These are phyloP conservation scores for Hecatera dysodea DNA, from an alignment of 2,888 invertebrate species.

Conservation along the genomic window DNA sequence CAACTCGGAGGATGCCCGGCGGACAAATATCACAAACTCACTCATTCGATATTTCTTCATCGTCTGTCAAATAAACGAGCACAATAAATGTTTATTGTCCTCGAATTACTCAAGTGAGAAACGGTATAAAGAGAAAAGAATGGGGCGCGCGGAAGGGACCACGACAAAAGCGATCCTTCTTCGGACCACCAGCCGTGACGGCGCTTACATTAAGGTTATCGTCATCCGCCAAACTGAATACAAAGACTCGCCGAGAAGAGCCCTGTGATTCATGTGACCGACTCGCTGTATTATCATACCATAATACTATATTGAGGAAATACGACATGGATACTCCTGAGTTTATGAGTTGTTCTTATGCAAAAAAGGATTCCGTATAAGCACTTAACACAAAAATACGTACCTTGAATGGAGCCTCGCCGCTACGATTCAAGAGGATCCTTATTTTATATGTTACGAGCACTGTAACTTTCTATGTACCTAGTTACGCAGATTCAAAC, in stretches of 20 bases:
- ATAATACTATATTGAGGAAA: slow-evolving; percentile 82
- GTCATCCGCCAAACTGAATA: slow-evolving; percentile 89
- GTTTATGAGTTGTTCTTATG: slow-evolving; percentile 69
- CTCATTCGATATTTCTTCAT: slow-evolving; percentile 88
- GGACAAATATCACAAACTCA: slow-evolving; percentile 82
- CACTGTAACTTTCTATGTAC: slow-evolving; percentile 17
- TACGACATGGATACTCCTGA: slow-evolving; percentile 72
- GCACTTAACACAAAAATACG: slow-evolving; percentile 58
- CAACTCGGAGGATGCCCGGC: slow-evolving; percentile 72
- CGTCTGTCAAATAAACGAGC: slow-evolving; percentile 89
- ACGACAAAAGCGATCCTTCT: slow-evolving; percentile 90
- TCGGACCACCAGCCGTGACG: slow-evolving; percentile 89
- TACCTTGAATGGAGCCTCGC: slow-evolving; percentile 31
- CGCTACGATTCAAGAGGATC: slow-evolving; percentile 35
- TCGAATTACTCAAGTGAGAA: slow-evolving; percentile 90
- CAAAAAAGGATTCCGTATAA: slow-evolving; percentile 67
- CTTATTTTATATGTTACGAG: slow-evolving; percentile 51
- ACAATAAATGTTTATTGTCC: slow-evolving; percentile 90
- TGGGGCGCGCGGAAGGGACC: slow-evolving; percentile 87
- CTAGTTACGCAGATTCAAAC: slow-evolving; percentile 35
- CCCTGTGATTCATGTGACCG: slow-evolving; percentile 87
- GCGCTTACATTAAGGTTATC: slow-evolving; percentile 91
- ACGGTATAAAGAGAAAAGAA: slow-evolving; percentile 89
- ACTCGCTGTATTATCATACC: slow-evolving; percentile 82
- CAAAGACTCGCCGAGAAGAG: slow-evolving; percentile 85